A percentile compares a stretch with the other conserved stretches of the same genome.
phyloP scores from a whole-genome alignment of 1,140 invertebrate genomes.

The Lysiphlebus fabarum region DNA sequence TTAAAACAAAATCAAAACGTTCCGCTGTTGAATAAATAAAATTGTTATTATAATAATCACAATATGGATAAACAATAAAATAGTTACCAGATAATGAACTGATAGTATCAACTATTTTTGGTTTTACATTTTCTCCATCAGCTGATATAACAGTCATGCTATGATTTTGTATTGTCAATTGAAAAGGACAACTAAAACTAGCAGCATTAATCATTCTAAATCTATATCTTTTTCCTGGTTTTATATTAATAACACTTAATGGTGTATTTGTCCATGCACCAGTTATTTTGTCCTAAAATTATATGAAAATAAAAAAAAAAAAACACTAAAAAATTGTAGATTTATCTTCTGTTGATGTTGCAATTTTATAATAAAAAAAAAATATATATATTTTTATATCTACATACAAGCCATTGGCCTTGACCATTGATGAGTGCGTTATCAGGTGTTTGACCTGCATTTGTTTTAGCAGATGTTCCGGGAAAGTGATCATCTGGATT shows the following conservation, averaged over 20 bases:
- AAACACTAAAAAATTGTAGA: neutral
- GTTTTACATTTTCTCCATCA: conserved; percentile 45
- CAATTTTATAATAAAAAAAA: too few species aligned
- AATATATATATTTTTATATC: neutral
- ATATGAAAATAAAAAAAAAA: neutral
- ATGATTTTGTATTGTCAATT: conserved; percentile 57
- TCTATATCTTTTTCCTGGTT: conserved; percentile 46
- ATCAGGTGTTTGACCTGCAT: conserved; percentile 49
- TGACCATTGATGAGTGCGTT: conserved; percentile 24
- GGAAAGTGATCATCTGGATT: conserved; percentile 75
- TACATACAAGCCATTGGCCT: conserved; percentile 20
- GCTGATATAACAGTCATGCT: conserved; percentile 53
- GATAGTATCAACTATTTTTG: conserved; percentile 13
- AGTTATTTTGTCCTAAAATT: conserved; percentile 13
- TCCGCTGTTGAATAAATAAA: conserved; percentile 48
- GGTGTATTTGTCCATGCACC: conserved; percentile 25
- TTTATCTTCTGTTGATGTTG: too few species aligned
- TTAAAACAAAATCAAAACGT: conserved; percentile 54
- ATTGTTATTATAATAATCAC: neutral
- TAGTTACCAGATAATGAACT: conserved; percentile 21
- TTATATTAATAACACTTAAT: conserved; percentile 33
- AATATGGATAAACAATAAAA: neutral
- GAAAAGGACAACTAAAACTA: conserved; percentile 53
- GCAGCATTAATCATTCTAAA: conserved; percentile 57
- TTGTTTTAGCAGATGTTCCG: conserved; percentile 55